These are phyloP conservation scores for Sebastes trivittatus DNA, from an alignment of 2,797 vertebrate genomes.

Conservation along the genomic window DNA sequence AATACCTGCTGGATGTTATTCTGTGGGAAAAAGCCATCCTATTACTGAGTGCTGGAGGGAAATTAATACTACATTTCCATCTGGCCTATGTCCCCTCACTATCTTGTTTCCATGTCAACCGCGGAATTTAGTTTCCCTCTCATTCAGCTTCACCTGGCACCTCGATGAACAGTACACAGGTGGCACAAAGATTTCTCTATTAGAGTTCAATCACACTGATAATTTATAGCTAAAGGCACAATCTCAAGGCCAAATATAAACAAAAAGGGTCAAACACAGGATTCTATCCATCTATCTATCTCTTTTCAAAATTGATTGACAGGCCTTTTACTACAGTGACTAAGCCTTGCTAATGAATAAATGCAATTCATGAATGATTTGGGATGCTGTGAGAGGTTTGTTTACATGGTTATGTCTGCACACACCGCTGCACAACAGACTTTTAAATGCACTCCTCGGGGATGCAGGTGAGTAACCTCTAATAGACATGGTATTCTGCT, in stretches of 20 bases:
- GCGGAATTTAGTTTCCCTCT: constrained; percentile 56
- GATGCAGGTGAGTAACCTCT: background rate
- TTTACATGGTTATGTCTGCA: background rate
- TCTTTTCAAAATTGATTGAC: constrained; percentile 4
- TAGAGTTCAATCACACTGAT: constrained; percentile 57
- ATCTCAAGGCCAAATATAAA: constrained; percentile 27
- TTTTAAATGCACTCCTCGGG: background rate
- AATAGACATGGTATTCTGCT: background rate
- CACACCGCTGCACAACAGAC: background rate
- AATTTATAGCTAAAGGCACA: constrained; percentile 37
- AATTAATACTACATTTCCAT: constrained; percentile 72
- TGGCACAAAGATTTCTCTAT: constrained; percentile 65
- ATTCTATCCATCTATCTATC: background rate
- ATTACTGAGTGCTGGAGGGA: constrained; percentile 67
- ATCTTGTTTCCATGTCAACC: constrained; percentile 80
- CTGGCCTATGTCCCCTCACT: constrained; percentile 59
- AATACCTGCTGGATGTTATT: constrained; percentile 98
- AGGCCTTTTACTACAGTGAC: background rate
- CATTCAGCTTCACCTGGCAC: constrained; percentile 68
- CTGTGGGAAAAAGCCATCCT: constrained; percentile 71
- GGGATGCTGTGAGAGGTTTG: constrained; percentile 2
- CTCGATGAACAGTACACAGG: constrained; percentile 59
- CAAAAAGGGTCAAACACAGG: constrained; percentile 8
- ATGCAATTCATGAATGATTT: constrained; percentile 1
- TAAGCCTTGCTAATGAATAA: background rate